phyloP scores from a whole-genome alignment of 1,140 invertebrate species.

The Drosophila mauritiana region DNA sequence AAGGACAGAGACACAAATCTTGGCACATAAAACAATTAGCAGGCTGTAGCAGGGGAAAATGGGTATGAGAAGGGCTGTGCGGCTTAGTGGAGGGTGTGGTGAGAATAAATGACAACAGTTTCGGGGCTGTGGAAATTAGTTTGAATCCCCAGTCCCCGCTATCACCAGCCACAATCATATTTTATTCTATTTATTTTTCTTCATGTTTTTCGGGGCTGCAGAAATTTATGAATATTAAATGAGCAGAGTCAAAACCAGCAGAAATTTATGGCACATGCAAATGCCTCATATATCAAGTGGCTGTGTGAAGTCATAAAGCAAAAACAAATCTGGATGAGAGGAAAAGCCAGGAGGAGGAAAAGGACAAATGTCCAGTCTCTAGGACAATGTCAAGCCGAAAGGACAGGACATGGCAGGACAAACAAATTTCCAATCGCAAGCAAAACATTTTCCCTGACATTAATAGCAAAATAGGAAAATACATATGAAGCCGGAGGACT shows the following conservation, averaged over 20 bases:
- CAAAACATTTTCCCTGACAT: slow-evolving; percentile 75
- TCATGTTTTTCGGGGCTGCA: slow-evolving; percentile 30
- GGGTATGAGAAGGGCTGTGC: slow-evolving; percentile 2
- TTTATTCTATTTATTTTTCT: slow-evolving; percentile 51
- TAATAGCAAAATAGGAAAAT: slow-evolving; percentile 70
- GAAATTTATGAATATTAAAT: slow-evolving; percentile 83
- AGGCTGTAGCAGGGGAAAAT: slow-evolving; percentile 23
- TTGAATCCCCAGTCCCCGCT: slow-evolving; percentile 13
- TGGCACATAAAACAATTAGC: slow-evolving; percentile 83
- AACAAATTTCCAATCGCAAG: slow-evolving; percentile 80
- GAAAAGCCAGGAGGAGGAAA: not conserved
- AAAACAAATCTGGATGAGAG: not conserved
- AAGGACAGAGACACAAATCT: slow-evolving; percentile 78
- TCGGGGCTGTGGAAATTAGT: slow-evolving; percentile 66
- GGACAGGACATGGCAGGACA: slow-evolving; percentile 57
- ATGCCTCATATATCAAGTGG: slow-evolving; percentile 78
- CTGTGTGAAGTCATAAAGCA: slow-evolving; percentile 71
- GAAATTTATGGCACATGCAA: slow-evolving; percentile 80
- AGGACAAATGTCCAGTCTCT: slow-evolving; percentile 47
- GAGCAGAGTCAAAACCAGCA: slow-evolving; percentile 48
- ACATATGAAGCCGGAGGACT: slow-evolving; percentile 4
- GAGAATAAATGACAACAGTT: slow-evolving; percentile 71
- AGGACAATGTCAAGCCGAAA: slow-evolving; percentile 30
- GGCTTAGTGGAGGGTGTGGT: slow-evolving; percentile 44
- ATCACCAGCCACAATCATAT: slow-evolving; percentile 6